A percentile compares a stretch with the other conserved stretches of the same genome.
phyloP scores from a whole-genome alignment of 1,140 invertebrate genomes.

The Linepithema humile region DNA sequence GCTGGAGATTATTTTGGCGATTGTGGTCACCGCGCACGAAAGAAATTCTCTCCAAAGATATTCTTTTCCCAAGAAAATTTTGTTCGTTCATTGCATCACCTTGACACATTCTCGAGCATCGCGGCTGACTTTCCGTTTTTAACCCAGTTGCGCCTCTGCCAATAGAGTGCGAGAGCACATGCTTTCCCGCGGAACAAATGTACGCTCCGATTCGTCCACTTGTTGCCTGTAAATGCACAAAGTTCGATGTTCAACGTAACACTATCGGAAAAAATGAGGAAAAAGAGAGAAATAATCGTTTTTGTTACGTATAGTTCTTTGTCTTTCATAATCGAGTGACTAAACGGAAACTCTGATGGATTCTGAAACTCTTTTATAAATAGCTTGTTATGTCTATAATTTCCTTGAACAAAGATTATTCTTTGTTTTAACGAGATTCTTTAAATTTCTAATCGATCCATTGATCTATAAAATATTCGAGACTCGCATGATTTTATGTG shows the following conservation, averaged over 20 bases:
- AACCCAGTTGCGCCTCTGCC: constrained; percentile 73
- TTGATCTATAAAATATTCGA: constrained; percentile 4
- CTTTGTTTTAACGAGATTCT: neutral
- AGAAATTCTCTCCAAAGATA: neutral
- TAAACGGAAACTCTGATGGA: neutral
- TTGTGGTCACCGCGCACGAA: too few relatives aligned
- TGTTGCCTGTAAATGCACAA: constrained; percentile 53
- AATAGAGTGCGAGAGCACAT: constrained; percentile 64
- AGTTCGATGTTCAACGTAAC: neutral
- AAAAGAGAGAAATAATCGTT: neutral
- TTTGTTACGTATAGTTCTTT: neutral
- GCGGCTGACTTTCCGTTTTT: constrained; percentile 70
- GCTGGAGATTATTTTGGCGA: neutral
- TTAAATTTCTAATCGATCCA: neutral
- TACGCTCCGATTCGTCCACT: constrained; percentile 60
- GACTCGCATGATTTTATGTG: neutral
- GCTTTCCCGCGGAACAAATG: constrained; percentile 37
- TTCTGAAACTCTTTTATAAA: neutral
- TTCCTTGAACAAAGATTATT: neutral
- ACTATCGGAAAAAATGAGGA: neutral
- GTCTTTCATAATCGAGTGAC: too few relatives aligned
- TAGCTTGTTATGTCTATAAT: neutral
- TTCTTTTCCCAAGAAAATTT: neutral
- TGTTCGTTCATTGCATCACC: constrained; percentile 50
- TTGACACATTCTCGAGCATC: constrained; percentile 67